Evolutionary conservation across 2,888 invertebrate genomes (phyloP), one percentile per base, ranked within the genome.

Genomic region (Lasioglossum leucozonium): DNA sequence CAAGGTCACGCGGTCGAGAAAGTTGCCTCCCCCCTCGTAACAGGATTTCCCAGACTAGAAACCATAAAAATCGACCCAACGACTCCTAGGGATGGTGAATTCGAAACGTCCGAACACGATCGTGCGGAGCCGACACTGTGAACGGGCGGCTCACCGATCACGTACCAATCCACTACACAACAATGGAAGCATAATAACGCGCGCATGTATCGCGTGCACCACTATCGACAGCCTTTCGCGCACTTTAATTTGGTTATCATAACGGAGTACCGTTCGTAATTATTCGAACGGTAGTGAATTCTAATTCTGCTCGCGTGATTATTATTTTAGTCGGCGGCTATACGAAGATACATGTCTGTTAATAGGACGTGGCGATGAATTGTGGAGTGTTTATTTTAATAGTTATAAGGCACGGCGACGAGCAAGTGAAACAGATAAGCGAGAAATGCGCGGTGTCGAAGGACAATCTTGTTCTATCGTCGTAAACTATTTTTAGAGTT

Each of bases 1-100:
- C 26, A 72, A 77, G 73, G 69, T 72, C 58, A 44, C 71, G 42
- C 37, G 26, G 26, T 51, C 47, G 30, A 71, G 58, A 77, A 82
- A 71, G 51, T 77, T 76, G 72, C 37, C 30, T n/a, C n/a, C n/a
- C n/a, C n/a, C n/a, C n/a, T 44, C n/a, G 16, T n/a, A 77, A 69
- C 76, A 69, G 34, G 40, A 77, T 73, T 72, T 77, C 47, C 37
- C 74, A 75, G 75, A 22, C 55, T 71, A 37, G 47, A 82, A 74
- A 44, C 55, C 40, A 34, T 78, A 55, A 75, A 72, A 65, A 47
- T 78, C 72, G n/a, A 4, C 34, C n/a, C 11, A 47, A 62, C n/a
- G 22, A 73, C 77, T 75, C 34, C 22, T 30, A n/a, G 18, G n/a
- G 40, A 62, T 71, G 34, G n/a, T 72, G 22, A 42, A 82, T 62